Percentiles rank a stretch among this genome's conserved stretches.
phyloP scores from a whole-genome alignment of 2,113 vertebrate genomes.

The Peromyscus leucopus region DNA sequence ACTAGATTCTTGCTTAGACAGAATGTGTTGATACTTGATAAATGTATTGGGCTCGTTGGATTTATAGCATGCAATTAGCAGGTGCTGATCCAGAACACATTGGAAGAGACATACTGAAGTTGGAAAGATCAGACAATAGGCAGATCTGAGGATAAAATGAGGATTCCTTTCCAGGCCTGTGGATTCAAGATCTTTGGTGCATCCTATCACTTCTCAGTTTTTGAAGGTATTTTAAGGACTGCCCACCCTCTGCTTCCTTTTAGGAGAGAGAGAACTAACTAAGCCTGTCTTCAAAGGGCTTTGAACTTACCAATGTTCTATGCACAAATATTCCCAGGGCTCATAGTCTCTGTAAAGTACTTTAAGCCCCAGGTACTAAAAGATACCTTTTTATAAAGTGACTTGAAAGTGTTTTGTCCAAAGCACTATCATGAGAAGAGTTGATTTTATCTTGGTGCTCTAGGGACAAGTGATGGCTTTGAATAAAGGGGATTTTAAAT shows the following conservation, averaged over 20 bases:
- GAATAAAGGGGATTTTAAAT: neutral
- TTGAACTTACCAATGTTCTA: neutral
- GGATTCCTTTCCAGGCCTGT: neutral
- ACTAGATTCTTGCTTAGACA: neutral
- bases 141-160: neutral
- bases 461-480: neutral
- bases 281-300: neutral
- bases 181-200: neutral
- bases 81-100: constrained; percentile 13
- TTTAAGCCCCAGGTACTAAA: neutral
- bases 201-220: neutral
- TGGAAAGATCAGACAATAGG: neutral
- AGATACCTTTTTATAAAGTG: neutral
- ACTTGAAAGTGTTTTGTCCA: neutral
- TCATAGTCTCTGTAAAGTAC: neutral
- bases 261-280: neutral
- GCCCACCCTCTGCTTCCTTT: neutral
- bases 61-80: constrained; percentile 51
- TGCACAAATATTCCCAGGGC: neutral
- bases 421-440: accelerated
- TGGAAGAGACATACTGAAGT: neutral
- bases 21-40: constrained; percentile 36
- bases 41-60: constrained; percentile 64
- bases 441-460: neutral
- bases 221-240: neutral